phyloP scores from a whole-genome alignment of 2,797 vertebrate species.

The Oophaga sylvatica region DNA sequence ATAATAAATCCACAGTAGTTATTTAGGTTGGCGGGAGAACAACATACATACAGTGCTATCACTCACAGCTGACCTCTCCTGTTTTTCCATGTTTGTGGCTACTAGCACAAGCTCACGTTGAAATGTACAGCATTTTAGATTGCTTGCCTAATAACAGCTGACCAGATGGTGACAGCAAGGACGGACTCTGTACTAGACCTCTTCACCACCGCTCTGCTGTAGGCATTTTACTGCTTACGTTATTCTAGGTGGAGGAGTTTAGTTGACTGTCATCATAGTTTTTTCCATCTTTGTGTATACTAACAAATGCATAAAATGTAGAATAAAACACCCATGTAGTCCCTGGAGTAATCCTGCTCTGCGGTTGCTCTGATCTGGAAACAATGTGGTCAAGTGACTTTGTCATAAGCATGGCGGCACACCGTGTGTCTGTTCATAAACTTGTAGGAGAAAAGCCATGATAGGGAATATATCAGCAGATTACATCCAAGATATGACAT shows the following conservation, averaged over 20 bases:
- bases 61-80: background rate
- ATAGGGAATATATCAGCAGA: background rate
- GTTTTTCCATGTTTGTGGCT: slow-evolving; percentile 7
- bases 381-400: too few relatives aligned
- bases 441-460: background rate
- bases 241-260: background rate
- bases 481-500: too few relatives aligned
- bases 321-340: background rate
- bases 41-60: background rate
- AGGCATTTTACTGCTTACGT: background rate
- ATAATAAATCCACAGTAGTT: slow-evolving; percentile 36
- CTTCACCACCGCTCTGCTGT: background rate
- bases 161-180: background rate
- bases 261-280: background rate
- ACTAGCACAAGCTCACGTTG: background rate
- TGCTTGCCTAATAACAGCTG: background rate
- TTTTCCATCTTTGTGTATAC: background rate
- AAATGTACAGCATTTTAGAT: background rate
- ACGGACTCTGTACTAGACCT: background rate
- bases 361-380: background rate
- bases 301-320: background rate
- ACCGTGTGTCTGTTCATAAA: background rate
- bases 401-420: background rate
- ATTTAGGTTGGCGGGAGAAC: slow-evolving; percentile 16
- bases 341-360: background rate